These are phyloP conservation scores for Crotalus helleri DNA, from an alignment of 2,113 vertebrate species.

Conservation along the genomic window DNA sequence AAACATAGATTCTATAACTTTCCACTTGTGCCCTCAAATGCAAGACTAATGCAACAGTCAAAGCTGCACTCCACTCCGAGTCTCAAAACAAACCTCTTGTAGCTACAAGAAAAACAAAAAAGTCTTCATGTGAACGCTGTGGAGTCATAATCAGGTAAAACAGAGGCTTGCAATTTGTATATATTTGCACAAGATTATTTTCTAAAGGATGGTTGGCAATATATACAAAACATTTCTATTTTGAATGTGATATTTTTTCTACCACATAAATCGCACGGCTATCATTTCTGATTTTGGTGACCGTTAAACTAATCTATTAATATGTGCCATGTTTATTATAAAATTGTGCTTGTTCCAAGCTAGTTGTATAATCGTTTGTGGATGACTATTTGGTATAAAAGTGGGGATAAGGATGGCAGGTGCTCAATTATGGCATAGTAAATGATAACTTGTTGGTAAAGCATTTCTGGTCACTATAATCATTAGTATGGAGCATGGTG, in stretches of 20 bases:
- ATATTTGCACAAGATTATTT: not conserved
- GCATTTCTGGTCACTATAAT: not conserved
- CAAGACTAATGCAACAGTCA: slow-evolving; percentile 6
- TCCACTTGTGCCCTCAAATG: slow-evolving; percentile 21
- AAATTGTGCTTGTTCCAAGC: not conserved
- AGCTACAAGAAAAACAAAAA: not conserved
- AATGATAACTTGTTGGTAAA: rapidly evolving
- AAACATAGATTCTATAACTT: slow-evolving; percentile 62
- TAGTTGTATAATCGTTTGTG: not conserved
- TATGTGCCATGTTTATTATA: not conserved
- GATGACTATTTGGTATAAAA: not conserved
- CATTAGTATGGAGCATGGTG: not conserved
- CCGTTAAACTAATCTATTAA: not conserved
- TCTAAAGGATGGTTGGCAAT: rapidly evolving
- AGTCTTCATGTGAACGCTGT: not conserved
- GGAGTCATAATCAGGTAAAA: slow-evolving; percentile 57
- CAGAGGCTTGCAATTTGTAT: rapidly evolving
- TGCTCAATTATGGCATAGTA: rapidly evolving
- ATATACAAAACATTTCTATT: not conserved
- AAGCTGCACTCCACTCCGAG: not conserved
- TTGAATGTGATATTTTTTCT: rapidly evolving
- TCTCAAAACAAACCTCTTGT: not conserved
- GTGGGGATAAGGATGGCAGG: rapidly evolving
- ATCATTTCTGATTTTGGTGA: rapidly evolving
- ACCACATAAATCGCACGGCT: rapidly evolving